These are phyloP conservation scores for Pyxicephalus adspersus DNA, from an alignment of 2,113 vertebrate species.

Conservation along the genomic window DNA sequence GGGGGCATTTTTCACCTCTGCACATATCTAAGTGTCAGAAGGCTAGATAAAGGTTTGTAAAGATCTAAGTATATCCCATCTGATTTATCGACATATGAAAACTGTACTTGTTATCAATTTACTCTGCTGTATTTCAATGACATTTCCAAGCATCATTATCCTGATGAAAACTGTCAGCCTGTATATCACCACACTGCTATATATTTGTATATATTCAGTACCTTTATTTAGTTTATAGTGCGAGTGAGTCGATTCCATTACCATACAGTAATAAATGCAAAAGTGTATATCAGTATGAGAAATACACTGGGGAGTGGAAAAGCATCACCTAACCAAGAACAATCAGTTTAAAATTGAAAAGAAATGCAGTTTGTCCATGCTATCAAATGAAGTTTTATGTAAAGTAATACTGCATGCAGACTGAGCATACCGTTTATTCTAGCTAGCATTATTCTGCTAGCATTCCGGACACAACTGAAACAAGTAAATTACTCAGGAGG, in stretches of 20 bases:
- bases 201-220: background rate
- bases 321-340: background rate
- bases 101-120: constrained; percentile 30
- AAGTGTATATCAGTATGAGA: constrained; percentile 5
- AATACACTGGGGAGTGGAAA: background rate
- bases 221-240: background rate
- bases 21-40: background rate
- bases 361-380: constrained; percentile 17
- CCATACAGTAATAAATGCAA: constrained; percentile 17
- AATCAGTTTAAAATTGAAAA: constrained; percentile 23
- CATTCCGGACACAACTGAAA: constrained; percentile 21
- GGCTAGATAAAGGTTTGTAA: background rate
- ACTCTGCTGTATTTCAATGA: constrained; percentile 11
- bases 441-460: background rate
- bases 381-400: constrained; percentile 15
- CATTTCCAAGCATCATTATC: constrained; percentile 1
- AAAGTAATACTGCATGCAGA: constrained; percentile 28
- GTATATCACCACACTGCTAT: background rate
- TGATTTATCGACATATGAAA: constrained; percentile 33
- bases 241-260: background rate
- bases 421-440: constrained; percentile 21
- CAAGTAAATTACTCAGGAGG: constrained; percentile 31
- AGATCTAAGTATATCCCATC: background rate
- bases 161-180: background rate
- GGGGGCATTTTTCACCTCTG: background rate